A percentile compares a stretch with the other conserved stretches of the same genome.
These are phyloP conservation scores for Rattus rattus DNA, from an alignment of 2,113 vertebrate genomes.

Conservation along the genomic window DNA sequence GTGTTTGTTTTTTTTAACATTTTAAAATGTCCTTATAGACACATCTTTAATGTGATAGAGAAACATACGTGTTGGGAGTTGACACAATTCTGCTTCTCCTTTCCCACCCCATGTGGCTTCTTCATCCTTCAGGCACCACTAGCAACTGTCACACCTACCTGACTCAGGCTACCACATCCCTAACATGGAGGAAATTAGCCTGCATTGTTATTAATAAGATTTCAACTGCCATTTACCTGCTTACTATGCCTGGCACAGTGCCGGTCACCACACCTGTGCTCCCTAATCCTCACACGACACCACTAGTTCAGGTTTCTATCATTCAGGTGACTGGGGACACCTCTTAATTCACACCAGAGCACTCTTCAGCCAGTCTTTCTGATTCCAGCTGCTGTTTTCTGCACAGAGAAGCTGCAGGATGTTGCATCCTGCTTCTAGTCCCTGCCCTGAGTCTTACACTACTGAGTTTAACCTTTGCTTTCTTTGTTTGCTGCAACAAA, in stretches of 20 bases:
- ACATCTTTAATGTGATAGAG: not conserved
- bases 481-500: not conserved
- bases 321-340: not conserved
- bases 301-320: not conserved
- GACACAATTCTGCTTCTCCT: constrained; percentile 16
- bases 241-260: not conserved
- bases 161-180: not conserved
- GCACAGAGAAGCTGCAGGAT: not conserved
- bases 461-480: not conserved
- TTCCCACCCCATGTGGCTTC: not conserved
- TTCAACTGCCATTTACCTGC: not conserved
- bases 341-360: not conserved
- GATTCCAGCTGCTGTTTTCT: not conserved
- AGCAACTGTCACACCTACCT: not conserved
- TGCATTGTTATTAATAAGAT: not conserved
- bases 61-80: not conserved
- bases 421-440: not conserved
- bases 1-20: not conserved
- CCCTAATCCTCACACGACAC: not conserved
- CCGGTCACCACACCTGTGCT: not conserved
- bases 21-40: constrained; percentile 35
- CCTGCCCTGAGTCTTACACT: not conserved
- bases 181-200: constrained; percentile 10
- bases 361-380: not conserved
- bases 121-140: not conserved